These are phyloP conservation scores for Psophia crepitans DNA, from an alignment of 2,113 vertebrate genomes.

Conservation along the genomic window DNA sequence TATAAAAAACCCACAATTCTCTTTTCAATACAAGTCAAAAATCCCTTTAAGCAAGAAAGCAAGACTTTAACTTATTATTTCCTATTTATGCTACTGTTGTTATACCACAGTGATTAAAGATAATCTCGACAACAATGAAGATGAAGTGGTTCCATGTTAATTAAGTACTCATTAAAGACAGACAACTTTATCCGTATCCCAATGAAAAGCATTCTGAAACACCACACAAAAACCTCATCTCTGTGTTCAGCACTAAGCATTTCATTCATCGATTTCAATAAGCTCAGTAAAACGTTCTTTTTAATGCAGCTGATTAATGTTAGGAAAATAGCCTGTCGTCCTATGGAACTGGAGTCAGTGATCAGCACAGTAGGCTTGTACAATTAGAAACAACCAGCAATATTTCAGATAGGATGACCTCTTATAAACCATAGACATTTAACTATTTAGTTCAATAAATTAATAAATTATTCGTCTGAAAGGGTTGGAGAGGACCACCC, in stretches of 20 bases:
- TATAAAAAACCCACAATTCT: not conserved
- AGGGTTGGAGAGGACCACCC: not conserved
- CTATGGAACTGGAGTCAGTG: not conserved
- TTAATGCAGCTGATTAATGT: not conserved
- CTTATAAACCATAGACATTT: not conserved
- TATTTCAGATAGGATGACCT: not conserved
- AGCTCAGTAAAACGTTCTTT: not conserved
- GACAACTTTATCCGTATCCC: not conserved
- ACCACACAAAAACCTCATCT: not conserved
- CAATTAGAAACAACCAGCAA: not conserved
- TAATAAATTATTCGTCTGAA: not conserved
- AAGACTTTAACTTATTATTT: not conserved
- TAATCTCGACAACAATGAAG: not conserved
- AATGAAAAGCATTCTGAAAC: not conserved
- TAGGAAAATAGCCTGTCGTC: not conserved
- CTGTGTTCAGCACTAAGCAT: not conserved
- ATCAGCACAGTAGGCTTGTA: not conserved
- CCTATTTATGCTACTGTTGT: not conserved
- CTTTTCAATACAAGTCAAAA: not conserved
- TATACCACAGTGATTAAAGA: not conserved
- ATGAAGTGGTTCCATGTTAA: conserved; percentile 1
- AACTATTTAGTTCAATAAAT: not conserved
- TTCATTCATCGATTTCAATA: not conserved
- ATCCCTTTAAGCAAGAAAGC: conserved; percentile 14
- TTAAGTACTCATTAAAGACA: not conserved